A percentile compares a stretch with the other conserved stretches of the same genome.
phyloP scores from a whole-genome alignment of 2,888 invertebrate genomes.

The Phasia obesa region DNA sequence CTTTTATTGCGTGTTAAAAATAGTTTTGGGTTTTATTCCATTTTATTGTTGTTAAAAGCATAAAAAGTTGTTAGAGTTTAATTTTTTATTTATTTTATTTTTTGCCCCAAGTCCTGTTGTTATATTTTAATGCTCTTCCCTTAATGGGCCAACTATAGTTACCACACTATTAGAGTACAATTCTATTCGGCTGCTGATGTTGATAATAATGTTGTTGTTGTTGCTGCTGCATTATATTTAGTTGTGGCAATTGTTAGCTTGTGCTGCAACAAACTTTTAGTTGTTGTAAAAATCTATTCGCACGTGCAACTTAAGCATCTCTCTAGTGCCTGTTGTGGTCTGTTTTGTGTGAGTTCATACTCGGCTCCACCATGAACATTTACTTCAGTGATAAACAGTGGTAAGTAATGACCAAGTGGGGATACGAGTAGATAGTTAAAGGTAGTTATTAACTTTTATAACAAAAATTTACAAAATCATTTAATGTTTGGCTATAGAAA shows the following conservation, averaged over 20 bases:
- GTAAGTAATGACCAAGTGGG: conserved; percentile 11
- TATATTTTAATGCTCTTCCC: conserved; percentile 58
- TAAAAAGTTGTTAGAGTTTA: conserved; percentile 46
- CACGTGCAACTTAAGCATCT: conserved; percentile 42
- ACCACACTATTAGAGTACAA: conserved; percentile 61
- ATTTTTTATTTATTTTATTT: background rate
- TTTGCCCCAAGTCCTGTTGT: conserved; percentile 19
- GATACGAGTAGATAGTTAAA: background rate
- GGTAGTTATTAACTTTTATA: no score
- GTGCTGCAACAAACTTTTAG: conserved; percentile 48
- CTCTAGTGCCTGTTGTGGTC: conserved; percentile 45
- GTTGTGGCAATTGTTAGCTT: conserved; percentile 46
- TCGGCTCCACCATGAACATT: conserved; percentile 15
- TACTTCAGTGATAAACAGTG: conserved; percentile 44
- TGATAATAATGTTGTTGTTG: conserved; percentile 42
- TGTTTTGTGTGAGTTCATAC: conserved; percentile 43
- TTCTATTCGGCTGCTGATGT: conserved; percentile 16
- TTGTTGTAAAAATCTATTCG: conserved; percentile 39
- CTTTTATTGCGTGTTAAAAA: conserved; percentile 24
- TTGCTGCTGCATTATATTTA: conserved; percentile 4
- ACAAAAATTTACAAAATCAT: no score
- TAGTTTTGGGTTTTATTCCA: conserved; percentile 16
- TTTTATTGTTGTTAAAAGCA: conserved; percentile 46
- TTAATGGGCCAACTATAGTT: conserved; percentile 63
- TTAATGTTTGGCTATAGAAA: no score